Percentiles rank a stretch among this genome's conserved stretches.
Conservation (phyloP, 1,140 invertebrate species). For the Eueides isabella region DNA sequence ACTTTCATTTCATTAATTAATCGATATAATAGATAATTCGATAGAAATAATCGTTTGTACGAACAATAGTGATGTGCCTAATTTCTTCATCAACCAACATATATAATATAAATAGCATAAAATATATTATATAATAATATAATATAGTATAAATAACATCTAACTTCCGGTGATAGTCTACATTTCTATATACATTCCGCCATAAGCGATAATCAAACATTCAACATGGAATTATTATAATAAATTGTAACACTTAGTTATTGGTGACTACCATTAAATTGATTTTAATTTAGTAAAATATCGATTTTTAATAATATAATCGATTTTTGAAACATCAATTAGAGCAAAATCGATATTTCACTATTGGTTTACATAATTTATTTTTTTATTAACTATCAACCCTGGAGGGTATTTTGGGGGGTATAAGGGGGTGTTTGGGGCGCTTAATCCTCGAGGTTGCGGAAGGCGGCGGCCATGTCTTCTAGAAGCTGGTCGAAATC, state of each 20-base stretch:
- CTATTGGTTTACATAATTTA: neutral
- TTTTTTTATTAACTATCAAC: neutral
- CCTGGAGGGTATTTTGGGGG: neutral
- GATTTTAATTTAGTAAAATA: neutral
- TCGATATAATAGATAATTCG: neutral
- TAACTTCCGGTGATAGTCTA: conserved; percentile 29
- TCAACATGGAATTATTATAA: conserved; percentile 13
- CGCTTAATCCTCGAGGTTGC: conserved; percentile 98
- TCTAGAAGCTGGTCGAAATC: conserved; percentile 98
- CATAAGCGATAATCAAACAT: neutral
- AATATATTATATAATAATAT: conserved; percentile 51
- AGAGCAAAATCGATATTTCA: conserved; percentile 1
- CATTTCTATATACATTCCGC: conserved; percentile 17
- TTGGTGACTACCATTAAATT: neutral
- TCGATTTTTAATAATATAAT: neutral
- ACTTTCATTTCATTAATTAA: neutral
- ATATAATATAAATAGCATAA: conserved; percentile 53
- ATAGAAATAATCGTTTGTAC: neutral
- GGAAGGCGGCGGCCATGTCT: conserved; percentile 97
- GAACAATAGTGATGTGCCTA: neutral
- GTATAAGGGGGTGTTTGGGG: conserved; percentile 4
- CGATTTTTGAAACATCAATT: neutral
- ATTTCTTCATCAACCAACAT: conserved; percentile 24
- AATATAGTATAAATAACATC: conserved; percentile 60
- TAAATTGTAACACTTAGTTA: conserved; percentile 11